phyloP scores from a whole-genome alignment of 2,797 vertebrate species.

The Podargus strigoides region DNA sequence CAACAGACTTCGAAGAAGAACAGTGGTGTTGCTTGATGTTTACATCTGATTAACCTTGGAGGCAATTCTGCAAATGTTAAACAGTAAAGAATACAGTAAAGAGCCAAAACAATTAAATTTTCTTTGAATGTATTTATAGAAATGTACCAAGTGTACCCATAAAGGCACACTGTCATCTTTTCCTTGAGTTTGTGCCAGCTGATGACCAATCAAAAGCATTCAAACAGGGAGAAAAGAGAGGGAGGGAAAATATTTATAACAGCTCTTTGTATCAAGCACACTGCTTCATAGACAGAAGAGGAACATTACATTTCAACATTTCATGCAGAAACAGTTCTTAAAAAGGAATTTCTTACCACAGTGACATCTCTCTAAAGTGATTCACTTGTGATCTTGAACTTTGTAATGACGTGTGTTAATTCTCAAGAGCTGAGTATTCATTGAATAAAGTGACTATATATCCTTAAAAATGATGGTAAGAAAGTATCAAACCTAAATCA shows the following conservation, averaged over 20 bases:
- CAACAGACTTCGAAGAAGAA: constrained; percentile 50
- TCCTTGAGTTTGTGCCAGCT: constrained; percentile 58
- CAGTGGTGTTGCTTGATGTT: constrained; percentile 46
- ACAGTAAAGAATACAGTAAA: constrained; percentile 49
- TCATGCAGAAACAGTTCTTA: constrained; percentile 5
- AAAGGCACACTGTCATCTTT: constrained; percentile 60
- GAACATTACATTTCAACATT: constrained; percentile 54
- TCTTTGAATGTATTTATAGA: constrained; percentile 65
- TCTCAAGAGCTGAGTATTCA: neutral
- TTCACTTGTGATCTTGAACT: constrained; percentile 43
- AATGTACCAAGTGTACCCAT: constrained; percentile 51
- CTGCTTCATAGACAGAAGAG: constrained; percentile 55
- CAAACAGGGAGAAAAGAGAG: neutral
- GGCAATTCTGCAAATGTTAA: constrained; percentile 61
- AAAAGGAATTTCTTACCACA: constrained; percentile 44
- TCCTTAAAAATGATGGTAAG: neutral
- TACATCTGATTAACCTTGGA: constrained; percentile 58
- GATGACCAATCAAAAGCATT: constrained; percentile 60
- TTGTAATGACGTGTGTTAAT: neutral
- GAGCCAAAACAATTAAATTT: constrained; percentile 50
- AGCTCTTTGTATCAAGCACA: constrained; percentile 39
- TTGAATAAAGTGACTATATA: neutral
- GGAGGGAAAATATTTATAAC: constrained; percentile 41
- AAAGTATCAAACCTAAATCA: neutral
- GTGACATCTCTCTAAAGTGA: neutral